These are phyloP conservation scores for Eretmocerus hayati DNA, from an alignment of 2,888 invertebrate species.

Conservation along the genomic window DNA sequence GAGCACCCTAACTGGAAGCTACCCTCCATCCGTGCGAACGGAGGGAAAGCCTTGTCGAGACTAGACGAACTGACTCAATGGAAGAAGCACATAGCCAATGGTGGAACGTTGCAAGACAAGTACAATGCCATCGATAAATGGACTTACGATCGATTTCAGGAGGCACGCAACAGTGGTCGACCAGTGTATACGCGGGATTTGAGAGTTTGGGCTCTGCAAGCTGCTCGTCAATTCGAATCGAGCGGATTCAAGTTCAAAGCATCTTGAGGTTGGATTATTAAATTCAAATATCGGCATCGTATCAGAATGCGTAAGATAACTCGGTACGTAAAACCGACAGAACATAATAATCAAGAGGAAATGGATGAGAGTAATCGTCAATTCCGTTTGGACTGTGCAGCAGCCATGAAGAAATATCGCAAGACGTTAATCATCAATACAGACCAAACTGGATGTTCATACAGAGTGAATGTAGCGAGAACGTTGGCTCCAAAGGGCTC, in stretches of 20 bases:
- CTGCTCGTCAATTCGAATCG: constrained; percentile 19
- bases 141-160: constrained; percentile 22
- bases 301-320: constrained; percentile 9
- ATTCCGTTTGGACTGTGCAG: constrained; percentile 8
- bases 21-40: neutral
- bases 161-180: constrained; percentile 19
- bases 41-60: neutral
- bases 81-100: constrained; percentile 18
- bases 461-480: no score
- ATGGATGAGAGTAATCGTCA: constrained; percentile 1
- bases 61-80: neutral
- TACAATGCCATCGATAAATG: constrained; percentile 19
- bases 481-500: no score
- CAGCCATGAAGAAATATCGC: constrained; percentile 17
- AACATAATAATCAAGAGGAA: neutral
- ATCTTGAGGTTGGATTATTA: no score
- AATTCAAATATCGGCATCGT: no score
- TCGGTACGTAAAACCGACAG: constrained; percentile 3
- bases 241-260: no score
- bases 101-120: constrained; percentile 24
- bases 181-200: constrained; percentile 24
- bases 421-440: constrained; percentile 21
- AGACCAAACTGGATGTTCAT: no score
- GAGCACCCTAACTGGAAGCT: neutral
- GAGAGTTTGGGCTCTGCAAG: constrained; percentile 24